A percentile compares a stretch with the other conserved stretches of the same genome.
These are phyloP conservation scores for Epinephelus awoara DNA, from an alignment of 2,797 vertebrate species.

Conservation along the genomic window DNA sequence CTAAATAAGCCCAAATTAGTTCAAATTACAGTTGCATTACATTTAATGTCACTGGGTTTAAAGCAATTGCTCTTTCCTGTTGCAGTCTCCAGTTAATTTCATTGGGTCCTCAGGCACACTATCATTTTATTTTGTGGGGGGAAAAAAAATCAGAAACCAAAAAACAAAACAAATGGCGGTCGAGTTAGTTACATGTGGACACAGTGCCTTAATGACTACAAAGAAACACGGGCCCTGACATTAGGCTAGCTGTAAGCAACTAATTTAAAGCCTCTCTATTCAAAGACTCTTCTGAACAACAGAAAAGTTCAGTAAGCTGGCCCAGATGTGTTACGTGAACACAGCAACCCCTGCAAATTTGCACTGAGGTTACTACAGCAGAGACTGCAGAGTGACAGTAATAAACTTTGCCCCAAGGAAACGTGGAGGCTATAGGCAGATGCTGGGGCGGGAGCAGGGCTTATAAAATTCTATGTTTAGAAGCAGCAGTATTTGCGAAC, in stretches of 20 bases:
- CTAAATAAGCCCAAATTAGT: neutral
- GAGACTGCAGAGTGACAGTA: neutral
- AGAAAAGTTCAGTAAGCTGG: neutral
- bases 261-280: neutral
- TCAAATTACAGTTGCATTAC: neutral
- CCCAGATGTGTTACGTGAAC: neutral
- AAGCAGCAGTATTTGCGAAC: neutral
- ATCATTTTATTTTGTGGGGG: neutral
- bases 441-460: neutral
- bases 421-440: neutral
- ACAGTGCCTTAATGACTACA: too few species aligned
- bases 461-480: constrained; percentile 14
- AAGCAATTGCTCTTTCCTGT: neutral
- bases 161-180: too few species aligned
- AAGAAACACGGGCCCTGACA: too few species aligned
- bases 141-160: too few species aligned
- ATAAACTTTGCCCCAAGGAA: neutral
- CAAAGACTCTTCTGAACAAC: neutral
- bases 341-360: neutral
- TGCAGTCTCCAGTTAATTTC: neutral
- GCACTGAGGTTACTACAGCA: neutral
- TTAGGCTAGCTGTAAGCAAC: neutral
- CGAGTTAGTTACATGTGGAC: too few species aligned
- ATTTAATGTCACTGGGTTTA: neutral
- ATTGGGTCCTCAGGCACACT: neutral